Conservation (phyloP, 2,113 vertebrate genomes). For the Podarcis raffonei region DNA sequence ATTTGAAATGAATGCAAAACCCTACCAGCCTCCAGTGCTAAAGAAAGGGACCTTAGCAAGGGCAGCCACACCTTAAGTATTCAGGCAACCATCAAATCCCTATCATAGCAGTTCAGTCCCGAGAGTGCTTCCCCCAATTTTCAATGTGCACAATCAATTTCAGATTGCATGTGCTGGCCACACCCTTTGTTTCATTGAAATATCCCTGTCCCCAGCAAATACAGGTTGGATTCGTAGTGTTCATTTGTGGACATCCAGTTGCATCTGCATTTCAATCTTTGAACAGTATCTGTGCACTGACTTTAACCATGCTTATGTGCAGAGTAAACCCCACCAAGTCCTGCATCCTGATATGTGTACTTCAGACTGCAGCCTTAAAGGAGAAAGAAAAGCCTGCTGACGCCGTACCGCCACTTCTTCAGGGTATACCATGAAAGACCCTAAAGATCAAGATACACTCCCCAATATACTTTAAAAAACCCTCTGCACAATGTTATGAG, state of each 20-base stretch:
- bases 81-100: accelerated
- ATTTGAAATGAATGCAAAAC: not conserved
- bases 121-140: accelerated
- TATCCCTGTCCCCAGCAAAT: too few relatives aligned
- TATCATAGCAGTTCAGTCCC: not conserved
- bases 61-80: not conserved
- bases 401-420: not conserved
- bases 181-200: not conserved
- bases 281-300: not conserved
- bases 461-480: not conserved
- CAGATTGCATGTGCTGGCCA: not conserved
- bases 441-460: not conserved
- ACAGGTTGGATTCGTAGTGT: not conserved
- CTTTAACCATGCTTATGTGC: not conserved
- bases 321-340: not conserved
- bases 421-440: not conserved
- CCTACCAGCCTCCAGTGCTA: not conserved
- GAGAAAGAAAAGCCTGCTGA: not conserved
- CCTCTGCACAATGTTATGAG: not conserved
- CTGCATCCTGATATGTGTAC: not conserved
- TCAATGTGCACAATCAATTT: not conserved
- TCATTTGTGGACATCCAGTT: not conserved
- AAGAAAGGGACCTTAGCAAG: not conserved
- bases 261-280: not conserved
- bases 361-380: not conserved